A percentile compares a stretch with the other conserved stretches of the same genome.
Evolutionary conservation across 2,888 invertebrate species (phyloP).

Genomic region (Chymomyza caudatula): DNA sequence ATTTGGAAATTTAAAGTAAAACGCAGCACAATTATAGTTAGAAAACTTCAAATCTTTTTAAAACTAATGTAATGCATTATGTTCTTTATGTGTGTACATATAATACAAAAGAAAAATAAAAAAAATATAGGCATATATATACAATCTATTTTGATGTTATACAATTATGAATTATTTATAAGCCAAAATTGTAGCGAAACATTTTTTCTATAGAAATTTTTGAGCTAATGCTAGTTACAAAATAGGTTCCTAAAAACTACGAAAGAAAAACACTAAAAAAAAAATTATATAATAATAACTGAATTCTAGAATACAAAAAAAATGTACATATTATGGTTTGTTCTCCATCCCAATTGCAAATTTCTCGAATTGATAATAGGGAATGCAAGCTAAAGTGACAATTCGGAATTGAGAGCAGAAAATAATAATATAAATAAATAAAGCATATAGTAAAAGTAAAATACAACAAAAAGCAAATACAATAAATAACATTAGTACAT

Average conservation of each 20-base stretch:
- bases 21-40: slow-evolving; percentile 20
- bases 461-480: slow-evolving; percentile 19
- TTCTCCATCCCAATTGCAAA: neutral
- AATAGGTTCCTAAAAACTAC: slow-evolving; percentile 62
- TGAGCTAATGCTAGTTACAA: slow-evolving; percentile 55
- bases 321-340: neutral
- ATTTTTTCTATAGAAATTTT: slow-evolving; percentile 59
- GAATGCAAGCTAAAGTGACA: slow-evolving; percentile 50
- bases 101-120: slow-evolving; percentile 20
- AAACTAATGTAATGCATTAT: slow-evolving; percentile 19
- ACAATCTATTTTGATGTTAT: slow-evolving; percentile 62
- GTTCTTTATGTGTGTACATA: slow-evolving; percentile 26
- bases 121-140: slow-evolving; percentile 22
- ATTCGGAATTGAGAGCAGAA: slow-evolving; percentile 63
- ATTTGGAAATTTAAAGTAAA: slow-evolving; percentile 11
- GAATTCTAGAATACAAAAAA: neutral
- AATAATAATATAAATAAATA: slow-evolving; percentile 45
- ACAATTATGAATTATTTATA: slow-evolving; percentile 64
- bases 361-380: slow-evolving; percentile 1
- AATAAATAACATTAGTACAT: slow-evolving; percentile 24
- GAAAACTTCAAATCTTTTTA: slow-evolving; percentile 7
- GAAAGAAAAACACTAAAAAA: slow-evolving; percentile 20
- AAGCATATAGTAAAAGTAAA: slow-evolving; percentile 15
- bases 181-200: slow-evolving; percentile 56
- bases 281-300: slow-evolving; percentile 9